A percentile compares a stretch with the other conserved stretches of the same genome.
Conservation (phyloP, 2,888 invertebrate species). For the Dicyrtomina minuta region DNA sequence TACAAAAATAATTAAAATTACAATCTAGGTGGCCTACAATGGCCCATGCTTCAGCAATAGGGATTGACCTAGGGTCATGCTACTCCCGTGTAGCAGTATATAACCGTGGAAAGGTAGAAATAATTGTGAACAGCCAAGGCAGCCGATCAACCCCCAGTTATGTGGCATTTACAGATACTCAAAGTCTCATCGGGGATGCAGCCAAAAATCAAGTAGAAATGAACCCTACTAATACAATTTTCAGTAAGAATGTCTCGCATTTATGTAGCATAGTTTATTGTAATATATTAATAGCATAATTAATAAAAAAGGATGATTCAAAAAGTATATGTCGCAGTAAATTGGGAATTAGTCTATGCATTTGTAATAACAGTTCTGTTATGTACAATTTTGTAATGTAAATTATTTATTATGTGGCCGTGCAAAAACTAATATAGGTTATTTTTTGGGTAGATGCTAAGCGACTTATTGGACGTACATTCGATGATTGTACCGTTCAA, state of each 20-base stretch:
- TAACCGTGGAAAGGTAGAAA: conserved; percentile 79
- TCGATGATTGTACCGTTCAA: conserved; percentile 84
- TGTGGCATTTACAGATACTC: conserved; percentile 82
- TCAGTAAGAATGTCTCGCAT: conserved; percentile 35
- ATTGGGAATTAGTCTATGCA: neutral
- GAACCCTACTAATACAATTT: conserved; percentile 86
- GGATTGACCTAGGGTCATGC: conserved; percentile 87
- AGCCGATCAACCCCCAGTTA: conserved; percentile 81
- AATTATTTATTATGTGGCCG: no score
- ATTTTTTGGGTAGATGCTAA: no score
- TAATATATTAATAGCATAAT: neutral
- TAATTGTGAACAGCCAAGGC: conserved; percentile 79
- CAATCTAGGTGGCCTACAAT: no score
- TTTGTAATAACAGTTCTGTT: no score
- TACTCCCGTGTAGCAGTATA: conserved; percentile 82
- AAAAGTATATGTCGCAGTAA: neutral
- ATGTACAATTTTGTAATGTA: neutral
- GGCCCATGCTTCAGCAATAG: conserved; percentile 62
- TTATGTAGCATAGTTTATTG: neutral
- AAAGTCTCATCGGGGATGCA: no score
- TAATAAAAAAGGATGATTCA: neutral
- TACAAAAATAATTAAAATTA: no score
- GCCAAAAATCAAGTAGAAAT: no score
- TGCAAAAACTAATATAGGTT: no score
- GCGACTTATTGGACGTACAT: conserved; percentile 88